Evolutionary conservation across 1,140 invertebrate species (phyloP), one percentile per base, ranked within the genome.

Genomic region (Meteorus sp.): DNA sequence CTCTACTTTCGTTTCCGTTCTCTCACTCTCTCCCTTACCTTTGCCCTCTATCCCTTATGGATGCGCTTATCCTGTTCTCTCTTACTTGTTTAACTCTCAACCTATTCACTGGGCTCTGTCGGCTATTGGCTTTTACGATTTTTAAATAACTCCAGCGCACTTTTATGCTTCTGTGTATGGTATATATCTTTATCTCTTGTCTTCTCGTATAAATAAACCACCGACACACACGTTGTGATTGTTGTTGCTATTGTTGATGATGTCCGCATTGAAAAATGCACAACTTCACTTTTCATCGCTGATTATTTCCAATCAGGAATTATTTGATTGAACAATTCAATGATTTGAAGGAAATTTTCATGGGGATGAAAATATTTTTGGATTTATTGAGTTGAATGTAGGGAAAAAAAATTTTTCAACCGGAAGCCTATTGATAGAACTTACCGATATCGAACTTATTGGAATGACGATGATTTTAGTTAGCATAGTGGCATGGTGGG

Each of bases 121-220:
- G 65, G 66, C 69, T 73, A 75, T 75, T 68, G 66, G 65, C 69
- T 77, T 79, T 79, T 79, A 79, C 66, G 76, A 74, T 78, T 77
- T 78, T 74, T 73, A 73, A 78, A 76, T 77, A 71, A 68, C 71
- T 65, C 68, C 68, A 63, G 67, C 60, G 58, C 63, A 60, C 37
- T 59, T 70, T 69, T 69, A 65, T 66, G 59, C 56, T 31, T 53
- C 48, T 45, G n/a, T n/a, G n/a, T n/a, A n/a, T n/a, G n/a, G n/a
- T n/a, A n/a, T n/a, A n/a, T n/a, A n/a, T n/a, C n/a, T n/a, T n/a
- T n/a, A n/a, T n/a, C n/a, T n/a, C n/a, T n/a, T n/a, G n/a, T n/a
- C n/a, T n/a, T n/a, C n/a, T n/a, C n/a, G n/a, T n/a, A n/a, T n/a
- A n/a, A n/a, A n/a, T n/a, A n/a, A n/a, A n/a, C n/a, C n/a, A n/a